Evolutionary conservation across 2,113 vertebrate genomes (phyloP).

Genomic region (Toxostoma redivivum): DNA sequence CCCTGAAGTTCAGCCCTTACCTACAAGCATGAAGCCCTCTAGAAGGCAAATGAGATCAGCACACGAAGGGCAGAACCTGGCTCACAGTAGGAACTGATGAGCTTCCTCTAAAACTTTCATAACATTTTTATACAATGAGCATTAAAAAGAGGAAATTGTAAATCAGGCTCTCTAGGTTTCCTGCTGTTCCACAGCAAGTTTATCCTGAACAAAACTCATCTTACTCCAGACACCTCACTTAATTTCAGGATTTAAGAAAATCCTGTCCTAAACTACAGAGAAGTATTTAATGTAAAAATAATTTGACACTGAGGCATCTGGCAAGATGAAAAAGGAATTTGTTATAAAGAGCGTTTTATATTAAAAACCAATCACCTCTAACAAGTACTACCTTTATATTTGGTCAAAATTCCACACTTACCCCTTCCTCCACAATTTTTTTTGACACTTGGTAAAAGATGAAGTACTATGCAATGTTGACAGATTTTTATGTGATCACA

Average conservation of each 20-base stretch:
- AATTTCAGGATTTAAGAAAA: constrained; percentile 34
- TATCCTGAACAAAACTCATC: constrained; percentile 14
- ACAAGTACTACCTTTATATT: constrained; percentile 29
- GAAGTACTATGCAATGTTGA: constrained; percentile 60
- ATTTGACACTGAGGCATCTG: constrained; percentile 21
- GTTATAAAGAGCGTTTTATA: background rate
- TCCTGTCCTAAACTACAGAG: constrained; percentile 1
- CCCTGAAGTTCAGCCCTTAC: background rate
- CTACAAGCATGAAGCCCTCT: background rate
- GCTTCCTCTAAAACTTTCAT: constrained; percentile 14
- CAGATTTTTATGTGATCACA: constrained; percentile 65
- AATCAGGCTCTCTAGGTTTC: constrained; percentile 15
- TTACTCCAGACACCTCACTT: constrained; percentile 1
- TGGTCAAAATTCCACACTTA: constrained; percentile 27
- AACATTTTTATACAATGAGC: constrained; percentile 33
- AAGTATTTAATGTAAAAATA: constrained; percentile 7
- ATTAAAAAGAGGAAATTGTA: constrained; percentile 55
- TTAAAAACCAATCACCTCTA: constrained; percentile 5
- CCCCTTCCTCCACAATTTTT: background rate
- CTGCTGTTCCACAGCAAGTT: background rate
- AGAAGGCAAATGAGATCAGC: constrained; percentile 33
- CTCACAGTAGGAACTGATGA: constrained; percentile 43
- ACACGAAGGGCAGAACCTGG: background rate
- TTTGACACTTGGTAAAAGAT: constrained; percentile 57
- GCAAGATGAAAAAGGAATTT: constrained; percentile 36